Evolutionary conservation across 2,113 vertebrate species (phyloP), one percentile per base, ranked within the genome.

Genomic region (Piaya cayana): DNA sequence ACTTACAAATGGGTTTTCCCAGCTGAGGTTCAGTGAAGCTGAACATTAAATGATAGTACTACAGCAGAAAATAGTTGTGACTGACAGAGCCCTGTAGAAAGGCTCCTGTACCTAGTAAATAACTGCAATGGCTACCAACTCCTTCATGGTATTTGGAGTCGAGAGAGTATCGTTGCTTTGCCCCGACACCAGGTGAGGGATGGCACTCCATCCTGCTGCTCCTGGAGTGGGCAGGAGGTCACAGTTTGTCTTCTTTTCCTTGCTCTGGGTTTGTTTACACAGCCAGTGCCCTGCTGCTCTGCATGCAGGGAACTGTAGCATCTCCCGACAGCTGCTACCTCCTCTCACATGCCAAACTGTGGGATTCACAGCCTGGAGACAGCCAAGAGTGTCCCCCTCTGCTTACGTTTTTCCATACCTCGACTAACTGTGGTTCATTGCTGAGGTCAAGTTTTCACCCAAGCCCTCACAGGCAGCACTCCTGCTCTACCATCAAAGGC

Each of bases 1-100:
- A 81, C 93, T 95, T 88, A 92, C 77, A 96, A 94, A 96, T 91
- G 88, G 90, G 86, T 67, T 96, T 95, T 95, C 95, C 93, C 93
- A 96, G 95, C 81, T 4, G 83, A 90, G 92, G 83, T 78, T 93
- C 95, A 96, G 82, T 86, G 92, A 88, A 93, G 97, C 92, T 82
- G 91, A 97, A 96, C 96, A 50, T 78, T 77, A 91, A 95, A 72
- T 63, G 72, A 53, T 86, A 97, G 95, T 94, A 95, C 93, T 93
- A 95, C 78, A 80, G 92, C 89, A 81, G 90, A 93, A 95, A 95
- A 97, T 49, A 62, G 84, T 59, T 77, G 79, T 1, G 7, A 87
- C 63, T 65, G 87, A 80, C 53, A 52, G 83, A 91, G 65, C 72
- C 65, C 71, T 45, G 79, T 11, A n/a, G 74, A 86, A 95, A 88